Evolutionary conservation across 2,113 vertebrate genomes (phyloP), one percentile per base, ranked within the genome.

Genomic region (Cathartes aura): DNA sequence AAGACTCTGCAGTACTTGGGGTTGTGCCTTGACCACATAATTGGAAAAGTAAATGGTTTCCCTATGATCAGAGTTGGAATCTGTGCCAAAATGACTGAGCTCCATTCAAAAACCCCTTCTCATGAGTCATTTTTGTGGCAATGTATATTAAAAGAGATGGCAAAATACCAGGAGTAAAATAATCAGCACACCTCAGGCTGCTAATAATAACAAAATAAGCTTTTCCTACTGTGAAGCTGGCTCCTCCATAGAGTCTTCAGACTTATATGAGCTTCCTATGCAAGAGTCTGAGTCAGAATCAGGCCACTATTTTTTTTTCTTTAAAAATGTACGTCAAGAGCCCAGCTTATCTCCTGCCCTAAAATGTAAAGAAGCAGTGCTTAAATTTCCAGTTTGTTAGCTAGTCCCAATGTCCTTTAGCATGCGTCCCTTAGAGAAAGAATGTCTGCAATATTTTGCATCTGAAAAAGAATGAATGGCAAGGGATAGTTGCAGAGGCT

Each of bases 41-140:
- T 89, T 94, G 95, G 74, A 95, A 95, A 97, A 96, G 62, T 80
- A 87, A 96, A 96, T 96, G 91, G 78, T 94, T 96, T 97, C 84
- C 94, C 97, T 92, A 93, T 67, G 93, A 96, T 87, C 93, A 73
- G 84, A 94, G 62, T 60, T 73, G 74, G 50, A 94, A 90, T 82
- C 62, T 80, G 66, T 90, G 95, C 95, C 96, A 96, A 95, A 96
- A 87, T 75, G 58, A 93, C 87, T 80, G 73, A 91, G 74, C 29
- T 96, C 74, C 78, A 90, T 91, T 96, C 87, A 96, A 96, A 94
- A 96, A 73, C 26, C 66, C 62, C 70, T 95, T 93, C 66, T 94
- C 50, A 20, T 94, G 91, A 96, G 93, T 95, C 84, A 94, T 95
- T 95, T 95, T 94, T 91, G 95, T 90, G 94, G 96, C 91, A 93